Conservation (phyloP, 2,888 invertebrate species). For the Incurvaria masculella region DNA sequence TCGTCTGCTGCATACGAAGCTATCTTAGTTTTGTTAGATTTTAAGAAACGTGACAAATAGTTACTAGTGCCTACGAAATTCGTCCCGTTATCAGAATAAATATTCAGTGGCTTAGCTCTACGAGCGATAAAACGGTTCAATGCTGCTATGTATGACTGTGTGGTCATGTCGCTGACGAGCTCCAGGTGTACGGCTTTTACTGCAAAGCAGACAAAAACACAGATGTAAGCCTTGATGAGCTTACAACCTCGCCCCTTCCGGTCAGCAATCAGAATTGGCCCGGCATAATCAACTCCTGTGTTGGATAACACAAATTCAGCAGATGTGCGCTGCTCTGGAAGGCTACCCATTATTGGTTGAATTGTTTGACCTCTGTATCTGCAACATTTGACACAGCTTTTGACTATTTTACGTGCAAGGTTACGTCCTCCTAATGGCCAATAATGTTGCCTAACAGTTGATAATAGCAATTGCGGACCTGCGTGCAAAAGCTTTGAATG, state of each 20-base stretch:
- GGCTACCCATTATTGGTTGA: constrained; percentile 9
- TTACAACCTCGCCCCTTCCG: constrained; percentile 15
- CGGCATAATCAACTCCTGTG: constrained; percentile 16
- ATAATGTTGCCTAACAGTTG: constrained; percentile 9
- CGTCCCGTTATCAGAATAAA: constrained; percentile 17
- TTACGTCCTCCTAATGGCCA: constrained; percentile 11
- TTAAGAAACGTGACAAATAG: constrained; percentile 6
- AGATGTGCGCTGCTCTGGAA: constrained; percentile 9
- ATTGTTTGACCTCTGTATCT: constrained; percentile 10
- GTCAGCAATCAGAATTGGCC: constrained; percentile 15
- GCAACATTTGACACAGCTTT: constrained; percentile 10
- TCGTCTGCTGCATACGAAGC: constrained; percentile 1
- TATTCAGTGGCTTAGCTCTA: constrained; percentile 8
- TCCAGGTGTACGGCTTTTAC: constrained; percentile 14
- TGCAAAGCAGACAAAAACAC: constrained; percentile 17
- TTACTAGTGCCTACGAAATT: constrained; percentile 14
- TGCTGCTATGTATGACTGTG: constrained; percentile 14
- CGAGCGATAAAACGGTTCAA: constrained; percentile 12
- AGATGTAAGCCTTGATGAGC: constrained; percentile 15
- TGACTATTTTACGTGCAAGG: constrained; percentile 9
- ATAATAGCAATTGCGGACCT: constrained; percentile 12
- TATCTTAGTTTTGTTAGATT: constrained; percentile 1
- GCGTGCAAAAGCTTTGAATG: no score
- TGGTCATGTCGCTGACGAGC: constrained; percentile 15
- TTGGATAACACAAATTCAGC: constrained; percentile 13